Conservation (phyloP, 1,140 invertebrate genomes). For the Drosophila kikkawai region DNA sequence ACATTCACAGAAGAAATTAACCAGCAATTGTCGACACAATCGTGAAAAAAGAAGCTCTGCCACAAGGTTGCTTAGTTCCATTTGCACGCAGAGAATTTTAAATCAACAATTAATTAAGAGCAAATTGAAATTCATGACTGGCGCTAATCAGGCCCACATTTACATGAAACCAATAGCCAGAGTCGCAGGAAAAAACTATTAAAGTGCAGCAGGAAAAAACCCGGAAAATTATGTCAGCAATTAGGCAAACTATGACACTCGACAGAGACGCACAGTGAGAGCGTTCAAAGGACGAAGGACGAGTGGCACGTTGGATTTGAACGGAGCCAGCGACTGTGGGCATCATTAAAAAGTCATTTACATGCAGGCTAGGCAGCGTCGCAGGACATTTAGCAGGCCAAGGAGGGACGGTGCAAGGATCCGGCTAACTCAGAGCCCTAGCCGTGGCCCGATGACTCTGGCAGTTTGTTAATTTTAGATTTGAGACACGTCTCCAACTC, state of each 20-base stretch:
- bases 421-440: slow-evolving; percentile 46
- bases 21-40: slow-evolving; percentile 3
- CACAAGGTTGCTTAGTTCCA: slow-evolving; percentile 3
- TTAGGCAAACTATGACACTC: slow-evolving; percentile 73
- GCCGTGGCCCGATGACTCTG: slow-evolving; percentile 37
- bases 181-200: slow-evolving; percentile 62
- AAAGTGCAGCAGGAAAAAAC: slow-evolving; percentile 44
- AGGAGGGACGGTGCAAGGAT: not conserved
- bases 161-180: slow-evolving; percentile 70
- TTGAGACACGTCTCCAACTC: slow-evolving; percentile 81
- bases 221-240: slow-evolving; percentile 68
- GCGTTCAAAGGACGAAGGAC: slow-evolving; percentile 6
- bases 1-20: not conserved
- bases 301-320: slow-evolving; percentile 3
- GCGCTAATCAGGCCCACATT: slow-evolving; percentile 75
- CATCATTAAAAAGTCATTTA: slow-evolving; percentile 84
- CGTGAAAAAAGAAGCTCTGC: not conserved
- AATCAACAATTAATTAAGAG: slow-evolving; percentile 78
- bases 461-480: slow-evolving; percentile 81
- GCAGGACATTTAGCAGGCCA: slow-evolving; percentile 59
- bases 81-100: slow-evolving; percentile 62
- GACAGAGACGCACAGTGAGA: slow-evolving; percentile 23
- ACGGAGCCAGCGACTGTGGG: slow-evolving; percentile 16
- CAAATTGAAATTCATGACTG: slow-evolving; percentile 79
- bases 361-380: slow-evolving; percentile 67